Conservation (phyloP, 2,113 vertebrate genomes). For the Pluvialis apricaria region DNA sequence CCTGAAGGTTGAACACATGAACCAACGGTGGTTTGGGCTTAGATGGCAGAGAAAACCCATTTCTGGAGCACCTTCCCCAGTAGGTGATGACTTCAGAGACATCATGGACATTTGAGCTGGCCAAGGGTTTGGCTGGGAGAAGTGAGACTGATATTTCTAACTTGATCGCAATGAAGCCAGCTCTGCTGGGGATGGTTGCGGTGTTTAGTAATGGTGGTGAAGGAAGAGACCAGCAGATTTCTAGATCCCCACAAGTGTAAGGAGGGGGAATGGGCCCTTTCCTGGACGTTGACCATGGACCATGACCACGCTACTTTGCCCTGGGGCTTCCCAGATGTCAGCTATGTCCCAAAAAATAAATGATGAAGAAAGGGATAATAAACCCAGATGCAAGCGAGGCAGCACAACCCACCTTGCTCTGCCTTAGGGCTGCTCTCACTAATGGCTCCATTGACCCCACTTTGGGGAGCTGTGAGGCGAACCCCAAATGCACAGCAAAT, state of each 20-base stretch:
- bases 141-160: neutral
- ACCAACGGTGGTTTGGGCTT: neutral
- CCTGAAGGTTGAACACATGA: neutral
- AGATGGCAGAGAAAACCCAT: neutral
- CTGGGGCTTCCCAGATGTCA: neutral
- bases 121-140: neutral
- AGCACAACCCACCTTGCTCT: neutral
- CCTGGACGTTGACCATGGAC: neutral
- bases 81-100: neutral
- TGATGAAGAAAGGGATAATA: neutral
- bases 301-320: fast-evolving
- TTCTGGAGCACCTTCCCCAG: neutral
- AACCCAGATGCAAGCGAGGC: neutral
- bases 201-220: neutral
- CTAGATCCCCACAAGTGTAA: fast-evolving
- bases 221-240: neutral
- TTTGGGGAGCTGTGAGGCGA: neutral
- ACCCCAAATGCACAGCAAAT: neutral
- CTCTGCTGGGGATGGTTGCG: neutral
- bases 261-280: neutral
- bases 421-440: neutral
- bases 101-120: neutral
- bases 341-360: neutral
- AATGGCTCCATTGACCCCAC: neutral
- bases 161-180: neutral